Evolutionary conservation across 2,888 invertebrate genomes (phyloP), one percentile per base, ranked within the genome.

Genomic region (Nemoura dubitans): DNA sequence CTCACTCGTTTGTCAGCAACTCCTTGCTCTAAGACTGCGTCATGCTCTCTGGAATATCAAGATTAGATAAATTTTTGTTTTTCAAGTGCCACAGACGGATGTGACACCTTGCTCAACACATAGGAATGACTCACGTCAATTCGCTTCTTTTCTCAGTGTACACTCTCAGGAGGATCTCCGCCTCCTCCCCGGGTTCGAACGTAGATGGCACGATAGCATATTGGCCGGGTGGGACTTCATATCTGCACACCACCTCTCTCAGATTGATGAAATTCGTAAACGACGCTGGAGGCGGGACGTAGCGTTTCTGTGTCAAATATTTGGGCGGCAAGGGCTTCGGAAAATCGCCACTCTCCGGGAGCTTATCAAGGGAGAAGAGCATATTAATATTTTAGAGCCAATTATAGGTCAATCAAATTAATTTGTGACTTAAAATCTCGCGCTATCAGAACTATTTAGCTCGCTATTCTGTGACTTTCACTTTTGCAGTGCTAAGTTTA

Each of bases 201-300:
- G 93, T 93, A 86, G 93, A 92, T 5, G 94, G 94, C 59, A 94
- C 91, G 89, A 94, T 92, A 89, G 92, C 92, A 90, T 94, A 94
- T 43, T 91, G 91, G 59, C 94, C 94, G 0, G 93, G 92, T 0
- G 92, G 91, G 28, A 94, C 91, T 89, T 93, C 91, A 89, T 93
- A 93, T 3, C 94, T 91, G 21, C 92, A 92, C 87, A 92, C 93
- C 80, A 93, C 92, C 90, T 94, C 94, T 81, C 94, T 90, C 88
- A 92, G 90, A 90, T 94, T 94, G 89, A 93, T 93, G 90, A 93
- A 94, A 59, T 59, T 59, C 1, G 59, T 59, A 14, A 59, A 59
- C 10, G 92, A 91, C 43, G 92, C 92, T 1, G 93, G 92, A 87
- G 92, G 91, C 86, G 92, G 93, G 5, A 87, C 83, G 27, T 92